Evolutionary conservation across 2,888 invertebrate genomes (phyloP), one percentile per base, ranked within the genome.

Genomic region (Cosmia pyralina): DNA sequence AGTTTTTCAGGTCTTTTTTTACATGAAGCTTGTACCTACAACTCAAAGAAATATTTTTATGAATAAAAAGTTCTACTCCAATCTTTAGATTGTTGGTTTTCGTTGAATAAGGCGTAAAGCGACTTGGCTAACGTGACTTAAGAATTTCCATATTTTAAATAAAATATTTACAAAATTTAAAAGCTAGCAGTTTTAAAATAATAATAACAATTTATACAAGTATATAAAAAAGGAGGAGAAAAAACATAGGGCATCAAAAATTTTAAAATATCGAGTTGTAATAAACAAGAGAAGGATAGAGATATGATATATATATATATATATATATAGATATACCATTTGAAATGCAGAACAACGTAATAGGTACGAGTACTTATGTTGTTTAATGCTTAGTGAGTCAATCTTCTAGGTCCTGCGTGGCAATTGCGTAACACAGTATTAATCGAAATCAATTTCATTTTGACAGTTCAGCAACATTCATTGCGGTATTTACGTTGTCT

Each of bases 31-130:
- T 7, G 50, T 28, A n/a, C 15, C 3, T 50, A 50, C 50, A 50
- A 22, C 13, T 44, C 22, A 62, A 46, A 62, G 53, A 15, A 28
- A 11, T 19, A 53, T 53, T 77, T 28, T 77, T 48, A 55, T 44
- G 46, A 70, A 55, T 70, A 34, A 28, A 28, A 28, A 55, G 10
- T 50, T 60, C n/a, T 19, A 19, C 3, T 55, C 53, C 1, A 48
- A 48, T 22, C 15, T 34, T 19, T 48, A 59, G 15, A 53, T 15
- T 34, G 2, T 34, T 34, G 4, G 34, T 2, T 77, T 60, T 34
- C 13, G 15, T 53, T 22, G 46, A 53, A 77, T 17, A 4, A 67
- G 4, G 13, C 4, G 1, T 8, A 13, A 52, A 44, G 6, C 7
- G 17, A 75, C 15, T 65, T 22, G 1, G 34, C 11, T 50, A 34